phyloP scores from a whole-genome alignment of 2,113 vertebrate species.

The Neodontobutis hainanensis region DNA sequence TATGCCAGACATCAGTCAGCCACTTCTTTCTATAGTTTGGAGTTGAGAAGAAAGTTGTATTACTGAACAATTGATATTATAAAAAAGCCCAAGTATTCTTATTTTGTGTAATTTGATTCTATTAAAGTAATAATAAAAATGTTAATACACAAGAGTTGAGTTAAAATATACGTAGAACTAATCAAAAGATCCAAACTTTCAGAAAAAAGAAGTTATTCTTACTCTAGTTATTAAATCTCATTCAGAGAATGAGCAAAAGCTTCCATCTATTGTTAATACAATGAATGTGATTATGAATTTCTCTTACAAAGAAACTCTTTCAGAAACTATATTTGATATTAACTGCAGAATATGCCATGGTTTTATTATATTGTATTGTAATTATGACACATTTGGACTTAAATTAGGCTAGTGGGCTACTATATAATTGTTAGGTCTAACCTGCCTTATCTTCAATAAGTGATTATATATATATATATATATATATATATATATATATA shows the following conservation, averaged over 20 bases:
- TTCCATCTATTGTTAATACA: neutral
- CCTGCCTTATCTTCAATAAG: no score
- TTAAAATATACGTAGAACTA: constrained; percentile 29
- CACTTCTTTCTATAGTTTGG: constrained; percentile 27
- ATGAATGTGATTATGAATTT: neutral
- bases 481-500: no score
- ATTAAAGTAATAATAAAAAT: constrained; percentile 57
- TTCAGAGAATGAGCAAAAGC: neutral
- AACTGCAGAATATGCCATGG: no score
- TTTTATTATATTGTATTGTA: no score
- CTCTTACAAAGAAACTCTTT: neutral
- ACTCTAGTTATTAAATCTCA: constrained; percentile 3
- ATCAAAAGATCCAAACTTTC: constrained; percentile 15
- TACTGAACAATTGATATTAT: constrained; percentile 49
- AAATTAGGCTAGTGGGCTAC: no score
- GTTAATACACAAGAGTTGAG: constrained; percentile 38
- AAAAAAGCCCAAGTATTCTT: constrained; percentile 29
- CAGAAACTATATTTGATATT: neutral
- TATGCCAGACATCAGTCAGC: constrained; percentile 56
- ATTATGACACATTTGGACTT: no score
- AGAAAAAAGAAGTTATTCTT: constrained; percentile 6
- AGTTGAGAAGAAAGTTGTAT: constrained; percentile 45
- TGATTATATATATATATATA: no score
- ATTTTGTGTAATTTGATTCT: constrained; percentile 52
- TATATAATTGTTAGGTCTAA: no score